These are phyloP conservation scores for Agapetus fuscipes DNA, from an alignment of 2,888 invertebrate genomes.

Conservation along the genomic window DNA sequence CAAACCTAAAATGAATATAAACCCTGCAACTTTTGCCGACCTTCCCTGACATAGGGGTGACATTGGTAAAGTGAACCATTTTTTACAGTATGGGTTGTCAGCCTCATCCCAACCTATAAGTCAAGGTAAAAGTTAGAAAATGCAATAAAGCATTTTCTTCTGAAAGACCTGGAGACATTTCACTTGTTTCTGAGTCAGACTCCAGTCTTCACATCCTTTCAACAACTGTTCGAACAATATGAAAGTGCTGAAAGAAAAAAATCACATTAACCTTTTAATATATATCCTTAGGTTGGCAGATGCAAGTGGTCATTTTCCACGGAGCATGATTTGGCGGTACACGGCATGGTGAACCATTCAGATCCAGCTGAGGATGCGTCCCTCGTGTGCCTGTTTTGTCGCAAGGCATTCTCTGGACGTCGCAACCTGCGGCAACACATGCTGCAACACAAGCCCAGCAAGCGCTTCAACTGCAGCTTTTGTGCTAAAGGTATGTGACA, in stretches of 20 bases:
- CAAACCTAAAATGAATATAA: too few relatives aligned
- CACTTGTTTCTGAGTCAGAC: too few relatives aligned
- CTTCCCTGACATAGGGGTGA: too few relatives aligned
- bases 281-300: conserved; percentile 5
- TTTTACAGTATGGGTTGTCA: too few relatives aligned
- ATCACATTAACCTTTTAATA: too few relatives aligned
- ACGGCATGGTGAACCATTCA: conserved; percentile 13
- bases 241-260: too few relatives aligned
- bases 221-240: neutral
- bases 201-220: too few relatives aligned
- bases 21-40: too few relatives aligned
- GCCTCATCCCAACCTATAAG: too few relatives aligned
- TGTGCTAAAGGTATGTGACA: conserved; percentile 13
- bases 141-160: neutral
- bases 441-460: conserved; percentile 9
- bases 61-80: too few relatives aligned
- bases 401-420: conserved; percentile 9
- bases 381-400: conserved; percentile 13
- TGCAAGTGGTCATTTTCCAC: conserved; percentile 13
- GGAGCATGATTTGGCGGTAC: conserved; percentile 11
- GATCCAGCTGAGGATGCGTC: conserved; percentile 1
- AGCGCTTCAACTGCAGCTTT: conserved; percentile 10
- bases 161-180: too few relatives aligned
- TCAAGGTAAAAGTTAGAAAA: neutral
- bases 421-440: conserved; percentile 15